Evolutionary conservation across 2,797 vertebrate species (phyloP).

Genomic region (Enteromius argenteus): DNA sequence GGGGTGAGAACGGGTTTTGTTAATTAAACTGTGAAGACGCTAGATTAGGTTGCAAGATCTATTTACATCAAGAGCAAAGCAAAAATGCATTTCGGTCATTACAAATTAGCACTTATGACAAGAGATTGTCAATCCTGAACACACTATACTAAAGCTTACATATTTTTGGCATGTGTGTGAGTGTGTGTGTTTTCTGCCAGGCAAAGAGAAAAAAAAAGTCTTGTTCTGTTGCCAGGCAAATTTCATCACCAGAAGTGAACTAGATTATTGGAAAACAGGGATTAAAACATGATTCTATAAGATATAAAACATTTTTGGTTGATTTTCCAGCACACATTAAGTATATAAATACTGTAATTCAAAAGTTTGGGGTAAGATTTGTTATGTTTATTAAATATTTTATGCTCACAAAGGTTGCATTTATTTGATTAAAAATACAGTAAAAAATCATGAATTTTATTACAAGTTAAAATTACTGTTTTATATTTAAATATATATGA

Average conservation of each 20-base stretch:
- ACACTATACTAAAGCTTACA: background rate
- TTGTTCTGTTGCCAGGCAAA: background rate
- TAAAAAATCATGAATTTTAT: background rate
- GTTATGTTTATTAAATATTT: background rate
- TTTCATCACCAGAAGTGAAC: background rate
- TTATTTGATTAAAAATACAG: background rate
- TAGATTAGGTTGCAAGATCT: slow-evolving; percentile 10
- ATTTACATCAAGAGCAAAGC: background rate
- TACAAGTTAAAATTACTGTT: background rate
- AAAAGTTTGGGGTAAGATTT: background rate
- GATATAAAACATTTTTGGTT: background rate
- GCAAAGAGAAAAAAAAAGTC: background rate
- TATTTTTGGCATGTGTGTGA: background rate
- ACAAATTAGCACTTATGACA: background rate
- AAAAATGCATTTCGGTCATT: background rate
- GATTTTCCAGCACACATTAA: background rate
- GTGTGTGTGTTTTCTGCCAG: background rate
- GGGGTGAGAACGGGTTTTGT: background rate
- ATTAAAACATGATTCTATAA: background rate
- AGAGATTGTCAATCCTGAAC: background rate
- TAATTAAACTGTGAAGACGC: slow-evolving; percentile 14
- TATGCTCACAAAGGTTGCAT: background rate
- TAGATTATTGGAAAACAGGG: background rate
- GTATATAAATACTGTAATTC: background rate
- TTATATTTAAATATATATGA: background rate